A percentile compares a stretch with the other conserved stretches of the same genome.
phyloP scores from a whole-genome alignment of 2,888 invertebrate species.

The Acanthosoma haemorrhoidale region DNA sequence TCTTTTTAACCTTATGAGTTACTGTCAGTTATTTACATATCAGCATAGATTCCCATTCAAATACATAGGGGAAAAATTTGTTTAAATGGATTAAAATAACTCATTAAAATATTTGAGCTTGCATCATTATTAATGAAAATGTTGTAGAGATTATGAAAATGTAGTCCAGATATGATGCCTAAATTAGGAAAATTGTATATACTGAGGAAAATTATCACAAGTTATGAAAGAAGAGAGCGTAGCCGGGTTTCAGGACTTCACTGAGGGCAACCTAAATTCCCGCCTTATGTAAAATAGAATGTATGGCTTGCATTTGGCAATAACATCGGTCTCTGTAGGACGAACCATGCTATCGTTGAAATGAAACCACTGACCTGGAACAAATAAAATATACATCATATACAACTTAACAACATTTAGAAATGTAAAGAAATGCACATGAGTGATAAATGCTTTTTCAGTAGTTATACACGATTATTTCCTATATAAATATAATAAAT shows the following conservation, averaged over 20 bases:
- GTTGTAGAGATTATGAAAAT: background rate
- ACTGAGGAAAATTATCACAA: slow-evolving; percentile 22
- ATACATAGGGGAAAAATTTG: background rate
- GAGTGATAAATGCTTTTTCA: no score
- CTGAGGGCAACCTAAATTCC: slow-evolving; percentile 51
- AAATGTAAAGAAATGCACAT: no score
- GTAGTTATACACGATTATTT: no score
- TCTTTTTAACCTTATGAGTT: background rate
- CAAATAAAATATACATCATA: slow-evolving; percentile 43
- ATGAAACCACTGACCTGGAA: slow-evolving; percentile 68
- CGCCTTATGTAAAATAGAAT: slow-evolving; percentile 76
- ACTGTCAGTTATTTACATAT: slow-evolving; percentile 2
- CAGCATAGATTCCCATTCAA: background rate
- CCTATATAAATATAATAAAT: no score
- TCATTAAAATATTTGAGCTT: slow-evolving; percentile 10
- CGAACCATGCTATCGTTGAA: slow-evolving; percentile 82
- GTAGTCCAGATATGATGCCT: background rate
- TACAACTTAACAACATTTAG: no score
- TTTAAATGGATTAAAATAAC: slow-evolving; percentile 5
- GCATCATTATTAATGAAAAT: background rate
- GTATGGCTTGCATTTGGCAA: slow-evolving; percentile 75
- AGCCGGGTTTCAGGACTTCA: slow-evolving; percentile 33
- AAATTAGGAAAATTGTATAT: slow-evolving; percentile 10
- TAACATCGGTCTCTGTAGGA: slow-evolving; percentile 58
- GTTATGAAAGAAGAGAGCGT: slow-evolving; percentile 1